phyloP scores from a whole-genome alignment of 2,113 vertebrate species.

The Cairina moschata region DNA sequence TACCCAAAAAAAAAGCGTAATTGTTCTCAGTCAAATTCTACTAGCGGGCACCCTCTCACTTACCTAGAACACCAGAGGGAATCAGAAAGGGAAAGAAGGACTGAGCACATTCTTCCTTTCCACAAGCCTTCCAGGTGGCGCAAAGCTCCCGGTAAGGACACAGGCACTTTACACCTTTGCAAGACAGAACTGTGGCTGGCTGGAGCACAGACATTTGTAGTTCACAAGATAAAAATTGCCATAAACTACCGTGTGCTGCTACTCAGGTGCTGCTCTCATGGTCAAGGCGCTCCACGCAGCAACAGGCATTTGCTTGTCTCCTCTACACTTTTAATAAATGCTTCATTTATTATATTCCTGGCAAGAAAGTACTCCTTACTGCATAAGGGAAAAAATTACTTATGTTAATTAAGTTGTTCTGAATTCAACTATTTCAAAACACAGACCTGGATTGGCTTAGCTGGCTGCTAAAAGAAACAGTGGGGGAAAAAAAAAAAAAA shows the following conservation, averaged over 20 bases:
- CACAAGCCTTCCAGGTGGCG: background rate
- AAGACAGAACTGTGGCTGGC: background rate
- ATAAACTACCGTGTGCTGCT: background rate
- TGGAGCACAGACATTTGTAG: background rate
- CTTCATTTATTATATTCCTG: background rate
- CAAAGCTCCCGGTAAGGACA: background rate
- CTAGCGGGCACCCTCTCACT: background rate
- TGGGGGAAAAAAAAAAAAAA: background rate
- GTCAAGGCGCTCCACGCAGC: background rate
- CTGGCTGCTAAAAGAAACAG: background rate
- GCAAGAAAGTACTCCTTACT: background rate
- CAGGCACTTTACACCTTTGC: background rate
- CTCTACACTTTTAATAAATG: background rate
- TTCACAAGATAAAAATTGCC: background rate
- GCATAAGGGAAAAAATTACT: background rate
- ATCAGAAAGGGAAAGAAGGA: background rate
- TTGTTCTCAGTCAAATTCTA: background rate
- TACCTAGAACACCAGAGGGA: background rate
- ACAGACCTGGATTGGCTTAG: background rate
- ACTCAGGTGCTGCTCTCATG: background rate
- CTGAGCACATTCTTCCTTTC: fast-evolving
- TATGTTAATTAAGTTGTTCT: background rate
- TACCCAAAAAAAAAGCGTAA: background rate
- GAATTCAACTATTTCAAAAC: background rate
- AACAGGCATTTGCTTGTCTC: background rate